Percentiles rank a stretch among this genome's conserved stretches.
phyloP scores from a whole-genome alignment of 2,888 invertebrate species.

The Papilio protenor region DNA sequence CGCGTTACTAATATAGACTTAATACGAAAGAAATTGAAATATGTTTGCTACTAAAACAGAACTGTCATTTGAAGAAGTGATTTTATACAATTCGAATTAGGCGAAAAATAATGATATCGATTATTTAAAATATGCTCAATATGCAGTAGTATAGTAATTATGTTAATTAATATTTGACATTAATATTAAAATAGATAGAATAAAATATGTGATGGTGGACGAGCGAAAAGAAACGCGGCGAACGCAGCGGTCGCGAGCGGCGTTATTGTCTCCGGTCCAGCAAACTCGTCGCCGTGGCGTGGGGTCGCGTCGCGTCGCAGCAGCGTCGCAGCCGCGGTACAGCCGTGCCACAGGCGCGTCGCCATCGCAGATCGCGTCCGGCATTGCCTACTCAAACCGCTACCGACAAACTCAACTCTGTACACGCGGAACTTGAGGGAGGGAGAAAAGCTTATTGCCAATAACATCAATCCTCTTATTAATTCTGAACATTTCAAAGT shows the following conservation, averaged over 20 bases:
- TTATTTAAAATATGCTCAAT: slow-evolving; percentile 82
- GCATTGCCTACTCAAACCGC: slow-evolving; percentile 51
- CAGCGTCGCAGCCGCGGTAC: slow-evolving; percentile 43
- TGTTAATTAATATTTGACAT: slow-evolving; percentile 84
- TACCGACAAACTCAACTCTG: slow-evolving; percentile 54
- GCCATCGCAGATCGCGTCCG: slow-evolving; percentile 49
- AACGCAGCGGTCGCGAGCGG: slow-evolving; percentile 55
- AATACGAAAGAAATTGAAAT: slow-evolving; percentile 81
- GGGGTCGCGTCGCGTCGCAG: slow-evolving; percentile 22
- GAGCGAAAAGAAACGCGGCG: slow-evolving; percentile 76
- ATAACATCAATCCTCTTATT: slow-evolving; percentile 55
- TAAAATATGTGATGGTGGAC: slow-evolving; percentile 83
- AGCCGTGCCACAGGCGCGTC: slow-evolving; percentile 43
- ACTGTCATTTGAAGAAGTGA: slow-evolving; percentile 79
- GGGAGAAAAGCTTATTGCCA: slow-evolving; percentile 59
- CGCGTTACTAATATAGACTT: slow-evolving; percentile 82
- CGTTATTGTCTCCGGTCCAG: slow-evolving; percentile 65
- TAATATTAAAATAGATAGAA: slow-evolving; percentile 84
- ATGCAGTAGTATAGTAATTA: slow-evolving; percentile 82
- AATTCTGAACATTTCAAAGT: slow-evolving; percentile 53
- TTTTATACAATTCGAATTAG: slow-evolving; percentile 84
- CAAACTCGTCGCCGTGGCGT: slow-evolving; percentile 41
- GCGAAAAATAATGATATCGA: slow-evolving; percentile 83
- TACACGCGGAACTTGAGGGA: slow-evolving; percentile 54
- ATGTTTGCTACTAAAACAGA: slow-evolving; percentile 78